Base-by-base conservation (phyloP, 2,113 vertebrate genomes). In the Rhinolophus sinicus region DNA sequence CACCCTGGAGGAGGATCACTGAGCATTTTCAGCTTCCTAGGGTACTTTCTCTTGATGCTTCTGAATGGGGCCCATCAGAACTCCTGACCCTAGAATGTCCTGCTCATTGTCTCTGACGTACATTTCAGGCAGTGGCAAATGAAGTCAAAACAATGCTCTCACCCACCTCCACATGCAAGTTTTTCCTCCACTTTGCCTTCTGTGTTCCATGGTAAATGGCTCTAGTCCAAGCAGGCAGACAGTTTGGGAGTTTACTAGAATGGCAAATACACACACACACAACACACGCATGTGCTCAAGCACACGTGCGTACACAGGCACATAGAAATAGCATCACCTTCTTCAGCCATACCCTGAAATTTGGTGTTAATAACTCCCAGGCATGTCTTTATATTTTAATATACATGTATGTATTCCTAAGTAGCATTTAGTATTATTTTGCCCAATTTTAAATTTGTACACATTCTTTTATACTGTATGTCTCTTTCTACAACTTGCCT, bases 401-500 rank as follows among this genome's bases (percentile, higher is more conserved):
- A 28, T 67, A 15, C 62, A 28, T 80, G 26, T 62, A 50, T 30
- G 67, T 11, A 67, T 73, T 80, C 85, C 44, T 58, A 60, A 93
- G 67, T 13, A 54, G 85, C n/a, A 62, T 86, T 67, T 75, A 60
- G 56, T 81, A 38, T 54, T 86, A 70, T 47, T 90, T 65, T 69
- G 67, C 44, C 13, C 93, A 50, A 64, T 77, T 87, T 93, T 47
- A 87, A 80, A 90, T 86, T 52, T 84, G 50, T 44, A 56, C 67
- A 52, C 30, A 50, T 54, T 85, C 18, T 95, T 76, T 86, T 64
- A 21, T 72, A 47, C 69, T 83, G 26, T 30, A 35, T 76, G 24
- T 70, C 64, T 93, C 69, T 93, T 95, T 91, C 58, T 65, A 35
- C 69, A 93, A 40, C 76, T 91, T 93, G 62, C 67, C 15, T 58